Evolutionary conservation across 2,113 vertebrate species (phyloP).

Genomic region (Meles meles): DNA sequence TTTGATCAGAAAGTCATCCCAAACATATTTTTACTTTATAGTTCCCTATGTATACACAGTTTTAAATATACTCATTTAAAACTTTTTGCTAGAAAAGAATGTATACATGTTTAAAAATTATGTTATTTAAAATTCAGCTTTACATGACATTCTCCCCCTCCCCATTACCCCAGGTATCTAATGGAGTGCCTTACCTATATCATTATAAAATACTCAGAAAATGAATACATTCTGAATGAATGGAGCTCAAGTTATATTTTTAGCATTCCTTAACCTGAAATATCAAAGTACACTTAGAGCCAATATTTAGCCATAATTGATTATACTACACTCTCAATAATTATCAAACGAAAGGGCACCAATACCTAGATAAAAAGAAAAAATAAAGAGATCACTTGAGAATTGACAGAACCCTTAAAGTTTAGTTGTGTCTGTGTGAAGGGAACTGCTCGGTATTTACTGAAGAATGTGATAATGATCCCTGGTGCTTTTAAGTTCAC

Average conservation of each 20-base stretch:
- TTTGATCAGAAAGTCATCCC: not conserved
- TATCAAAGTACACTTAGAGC: not conserved
- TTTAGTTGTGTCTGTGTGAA: not conserved
- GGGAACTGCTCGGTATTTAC: not conserved
- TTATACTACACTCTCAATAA: not conserved
- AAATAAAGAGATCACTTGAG: not conserved
- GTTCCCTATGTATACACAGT: not conserved
- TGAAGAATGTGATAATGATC: not conserved
- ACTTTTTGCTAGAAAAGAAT: not conserved
- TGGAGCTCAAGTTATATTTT: not conserved
- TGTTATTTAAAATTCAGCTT: not conserved
- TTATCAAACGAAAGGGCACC: not conserved
- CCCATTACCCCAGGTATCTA: not conserved
- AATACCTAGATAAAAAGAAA: not conserved
- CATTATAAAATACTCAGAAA: not conserved
- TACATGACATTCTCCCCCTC: not conserved
- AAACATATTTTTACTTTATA: not conserved
- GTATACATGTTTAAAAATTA: not conserved
- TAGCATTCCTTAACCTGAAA: not conserved
- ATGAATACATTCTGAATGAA: not conserved
- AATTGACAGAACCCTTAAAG: not conserved
- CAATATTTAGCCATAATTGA: not conserved
- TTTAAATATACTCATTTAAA: not conserved
- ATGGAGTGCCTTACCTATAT: not conserved
- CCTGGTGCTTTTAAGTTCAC: slow-evolving; percentile 30